These are phyloP conservation scores for Lobophora halterata DNA, from an alignment of 2,888 invertebrate species.

Conservation along the genomic window DNA sequence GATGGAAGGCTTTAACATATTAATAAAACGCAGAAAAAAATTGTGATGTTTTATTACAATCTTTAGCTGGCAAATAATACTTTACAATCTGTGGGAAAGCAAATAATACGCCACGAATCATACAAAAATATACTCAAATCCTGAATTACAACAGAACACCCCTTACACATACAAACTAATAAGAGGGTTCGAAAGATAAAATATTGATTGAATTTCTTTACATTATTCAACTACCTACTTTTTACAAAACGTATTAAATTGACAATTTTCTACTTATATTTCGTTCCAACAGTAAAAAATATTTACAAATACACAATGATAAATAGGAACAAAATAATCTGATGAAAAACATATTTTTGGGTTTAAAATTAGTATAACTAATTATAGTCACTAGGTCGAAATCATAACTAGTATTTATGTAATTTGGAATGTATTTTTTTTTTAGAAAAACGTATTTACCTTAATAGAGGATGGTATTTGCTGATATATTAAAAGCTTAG, in stretches of 20 bases:
- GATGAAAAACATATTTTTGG: too few species aligned
- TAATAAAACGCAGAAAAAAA: constrained; percentile 56
- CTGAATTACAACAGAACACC: constrained; percentile 14
- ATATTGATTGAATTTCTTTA: too few species aligned
- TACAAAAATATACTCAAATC: constrained; percentile 17
- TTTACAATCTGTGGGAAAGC: constrained; percentile 34
- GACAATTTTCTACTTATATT: too few species aligned
- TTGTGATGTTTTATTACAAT: constrained; percentile 76
- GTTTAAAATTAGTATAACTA: background rate
- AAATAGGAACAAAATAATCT: too few species aligned
- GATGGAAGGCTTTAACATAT: too few species aligned
- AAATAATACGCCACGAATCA: constrained; percentile 24
- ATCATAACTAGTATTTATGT: constrained; percentile 17
- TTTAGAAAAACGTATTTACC: constrained; percentile 2
- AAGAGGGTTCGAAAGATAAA: too few species aligned
- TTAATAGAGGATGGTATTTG: constrained; percentile 15
- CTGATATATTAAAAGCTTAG: constrained; percentile 15
- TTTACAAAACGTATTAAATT: too few species aligned
- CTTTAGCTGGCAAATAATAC: constrained; percentile 65
- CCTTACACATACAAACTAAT: constrained; percentile 3
- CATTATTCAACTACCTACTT: too few species aligned
- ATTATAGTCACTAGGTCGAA: constrained; percentile 2
- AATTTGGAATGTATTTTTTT: constrained; percentile 30
- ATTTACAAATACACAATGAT: too few species aligned
- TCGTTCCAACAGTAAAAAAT: too few species aligned